Evolutionary conservation across 2,113 vertebrate genomes (phyloP).

Genomic region (Oreamnos americanus): DNA sequence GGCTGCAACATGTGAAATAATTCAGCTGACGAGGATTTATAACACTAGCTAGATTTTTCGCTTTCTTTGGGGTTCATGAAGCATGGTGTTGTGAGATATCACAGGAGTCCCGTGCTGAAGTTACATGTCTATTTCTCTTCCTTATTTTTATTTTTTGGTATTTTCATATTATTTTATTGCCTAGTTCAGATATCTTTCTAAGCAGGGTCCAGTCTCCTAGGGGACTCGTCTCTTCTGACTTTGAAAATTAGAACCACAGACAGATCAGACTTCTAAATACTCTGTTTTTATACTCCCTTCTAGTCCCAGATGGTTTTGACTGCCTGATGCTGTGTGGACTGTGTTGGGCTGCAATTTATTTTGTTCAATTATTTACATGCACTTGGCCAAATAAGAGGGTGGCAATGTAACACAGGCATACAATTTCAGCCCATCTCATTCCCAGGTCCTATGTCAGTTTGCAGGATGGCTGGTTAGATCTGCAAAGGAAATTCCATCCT

Average conservation of each 20-base stretch:
- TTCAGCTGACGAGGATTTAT: slow-evolving; percentile 83
- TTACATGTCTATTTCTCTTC: slow-evolving; percentile 68
- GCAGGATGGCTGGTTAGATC: slow-evolving; percentile 27
- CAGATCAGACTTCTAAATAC: slow-evolving; percentile 61
- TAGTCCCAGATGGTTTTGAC: slow-evolving; percentile 67
- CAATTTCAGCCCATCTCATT: slow-evolving; percentile 51
- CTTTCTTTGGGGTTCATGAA: slow-evolving; percentile 78
- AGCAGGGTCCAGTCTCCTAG: slow-evolving; percentile 57
- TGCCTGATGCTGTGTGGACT: slow-evolving; percentile 65
- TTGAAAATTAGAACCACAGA: slow-evolving; percentile 76
- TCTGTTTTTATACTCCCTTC: slow-evolving; percentile 65
- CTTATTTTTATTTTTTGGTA: slow-evolving; percentile 74
- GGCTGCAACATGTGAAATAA: slow-evolving; percentile 81
- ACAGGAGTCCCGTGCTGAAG: slow-evolving; percentile 64
- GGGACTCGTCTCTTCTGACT: slow-evolving; percentile 55
- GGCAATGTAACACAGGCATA: slow-evolving; percentile 44
- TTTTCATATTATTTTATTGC: slow-evolving; percentile 72
- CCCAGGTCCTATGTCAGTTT: slow-evolving; percentile 33
- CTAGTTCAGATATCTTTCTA: slow-evolving; percentile 65
- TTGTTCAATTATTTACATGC: slow-evolving; percentile 80
- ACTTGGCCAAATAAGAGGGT: slow-evolving; percentile 76
- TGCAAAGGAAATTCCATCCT: background rate
- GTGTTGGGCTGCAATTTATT: slow-evolving; percentile 76
- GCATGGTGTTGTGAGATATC: slow-evolving; percentile 62
- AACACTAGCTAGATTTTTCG: slow-evolving; percentile 76